Base-by-base conservation (phyloP, 2,113 vertebrate genomes). In the Parotia lawesii region DNA sequence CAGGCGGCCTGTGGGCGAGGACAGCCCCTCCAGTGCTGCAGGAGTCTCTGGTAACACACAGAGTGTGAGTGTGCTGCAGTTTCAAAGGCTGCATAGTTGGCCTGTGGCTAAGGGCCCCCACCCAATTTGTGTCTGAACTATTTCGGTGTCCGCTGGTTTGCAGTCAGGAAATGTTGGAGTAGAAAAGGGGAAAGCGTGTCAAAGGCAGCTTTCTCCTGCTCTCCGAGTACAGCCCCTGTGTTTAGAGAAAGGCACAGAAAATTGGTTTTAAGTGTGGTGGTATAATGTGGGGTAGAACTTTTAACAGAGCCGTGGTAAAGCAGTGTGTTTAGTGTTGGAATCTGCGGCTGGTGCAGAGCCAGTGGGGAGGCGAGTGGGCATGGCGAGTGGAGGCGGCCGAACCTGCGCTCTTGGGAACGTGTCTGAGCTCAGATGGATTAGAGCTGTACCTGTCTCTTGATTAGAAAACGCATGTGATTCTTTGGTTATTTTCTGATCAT, bases 381-480 rank as follows among this genome's bases (percentile, higher is more conserved):
- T 5, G 35, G 51, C 0, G 12, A 87, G 56, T 23, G 80, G 76
- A 73, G 89, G 84, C 1, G 1, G 84, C 87, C 67, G 67, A 88
- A 66, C 79, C 25, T 50, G 31, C n/a, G n/a, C 47, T 81, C 9
- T 25, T 79, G 57, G 75, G 37, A 90, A 48, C 1, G 8, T 40
- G 37, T 56, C 56, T 75, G 53, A 71, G 60, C 42, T 35, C 44
- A 94, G 44, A n/a, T 62, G 29, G 38, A 29, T 76, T 29, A 42
- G 33, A 80, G 37, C 66, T 82, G 33, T 82, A 79, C 86, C 71
- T 82, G 62, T 25, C 48, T 75, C 85, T 64, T 72, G 54, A 83
- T 73, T 86, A 87, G 87, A 93, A 94, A 81, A 87, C n/a, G 29
- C 20, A 64, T 75, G 53, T 67, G 89, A 89, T 87, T 40, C 28